Conservation (phyloP, 1,140 invertebrate species). For the Ctenoplectra terminalis region DNA sequence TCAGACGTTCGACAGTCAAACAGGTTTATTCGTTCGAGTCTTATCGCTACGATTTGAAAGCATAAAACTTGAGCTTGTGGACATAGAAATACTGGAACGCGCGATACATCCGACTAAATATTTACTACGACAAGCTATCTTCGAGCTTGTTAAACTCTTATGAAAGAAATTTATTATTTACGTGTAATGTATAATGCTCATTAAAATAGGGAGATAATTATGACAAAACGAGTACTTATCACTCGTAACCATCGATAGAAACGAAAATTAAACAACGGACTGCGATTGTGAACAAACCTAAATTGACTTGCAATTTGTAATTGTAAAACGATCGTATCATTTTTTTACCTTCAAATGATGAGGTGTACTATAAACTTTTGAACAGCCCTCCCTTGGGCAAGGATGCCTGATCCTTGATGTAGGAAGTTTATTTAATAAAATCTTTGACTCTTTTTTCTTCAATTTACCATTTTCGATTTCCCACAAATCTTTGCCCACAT, state of each 20-base stretch:
- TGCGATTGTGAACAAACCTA: background rate
- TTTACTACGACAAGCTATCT: no score
- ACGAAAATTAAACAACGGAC: background rate
- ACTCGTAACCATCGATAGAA: background rate
- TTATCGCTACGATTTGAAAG: no score
- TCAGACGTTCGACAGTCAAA: background rate
- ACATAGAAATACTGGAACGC: no score
- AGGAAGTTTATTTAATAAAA: slow-evolving; percentile 67
- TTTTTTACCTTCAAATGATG: slow-evolving; percentile 85
- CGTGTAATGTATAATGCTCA: no score
- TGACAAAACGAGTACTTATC: no score
- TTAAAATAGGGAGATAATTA: no score
- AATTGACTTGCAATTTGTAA: background rate
- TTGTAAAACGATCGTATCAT: slow-evolving; percentile 14
- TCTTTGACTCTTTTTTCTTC: slow-evolving; percentile 68
- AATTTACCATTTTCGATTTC: slow-evolving; percentile 70
- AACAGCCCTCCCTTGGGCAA: slow-evolving; percentile 83
- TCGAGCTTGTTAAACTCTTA: background rate
- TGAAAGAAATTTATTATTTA: background rate
- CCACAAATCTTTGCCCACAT: slow-evolving; percentile 69
- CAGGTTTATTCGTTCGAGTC: background rate
- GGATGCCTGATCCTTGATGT: slow-evolving; percentile 70
- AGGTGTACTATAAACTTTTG: slow-evolving; percentile 83
- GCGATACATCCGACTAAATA: no score
- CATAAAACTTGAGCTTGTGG: no score